phyloP scores from a whole-genome alignment of 2,113 vertebrate genomes.

The Lagopus muta region DNA sequence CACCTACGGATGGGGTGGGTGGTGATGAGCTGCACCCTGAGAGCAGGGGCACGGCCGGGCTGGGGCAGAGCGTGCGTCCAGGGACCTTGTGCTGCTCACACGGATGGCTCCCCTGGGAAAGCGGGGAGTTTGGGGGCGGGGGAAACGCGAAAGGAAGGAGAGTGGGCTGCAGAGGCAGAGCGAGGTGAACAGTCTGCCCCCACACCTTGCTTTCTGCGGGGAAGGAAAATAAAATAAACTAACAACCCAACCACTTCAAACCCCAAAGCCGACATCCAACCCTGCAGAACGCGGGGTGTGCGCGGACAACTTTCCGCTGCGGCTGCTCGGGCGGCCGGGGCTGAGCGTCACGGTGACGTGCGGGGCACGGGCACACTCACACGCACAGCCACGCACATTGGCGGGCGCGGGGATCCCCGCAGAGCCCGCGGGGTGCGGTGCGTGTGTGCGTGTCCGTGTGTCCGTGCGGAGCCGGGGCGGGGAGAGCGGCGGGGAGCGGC shows the following conservation, averaged over 20 bases:
- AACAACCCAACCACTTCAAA: background rate
- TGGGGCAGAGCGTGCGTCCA: background rate
- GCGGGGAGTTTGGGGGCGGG: fast-evolving
- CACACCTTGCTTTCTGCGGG: fast-evolving
- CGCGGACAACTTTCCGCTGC: background rate
- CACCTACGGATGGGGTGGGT: fast-evolving
- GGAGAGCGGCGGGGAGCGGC: constrained; percentile 3
- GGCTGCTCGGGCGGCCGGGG: background rate
- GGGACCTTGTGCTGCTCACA: fast-evolving
- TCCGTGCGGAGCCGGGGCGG: background rate
- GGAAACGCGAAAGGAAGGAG: background rate
- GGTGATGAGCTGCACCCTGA: too few relatives aligned
- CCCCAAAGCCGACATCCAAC: too few relatives aligned
- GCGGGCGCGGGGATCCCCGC: background rate
- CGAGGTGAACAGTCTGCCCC: fast-evolving
- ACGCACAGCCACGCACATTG: background rate
- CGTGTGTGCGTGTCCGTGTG: background rate
- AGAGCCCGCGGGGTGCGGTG: background rate
- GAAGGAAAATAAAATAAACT: too few relatives aligned
- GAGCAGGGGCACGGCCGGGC: background rate
- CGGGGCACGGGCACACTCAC: background rate
- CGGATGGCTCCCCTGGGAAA: background rate
- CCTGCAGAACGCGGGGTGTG: too few relatives aligned
- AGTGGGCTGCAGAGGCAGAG: fast-evolving
- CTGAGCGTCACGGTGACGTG: background rate